Base-by-base conservation (phyloP, 1,140 invertebrate species). In the Lithobius niger region DNA sequence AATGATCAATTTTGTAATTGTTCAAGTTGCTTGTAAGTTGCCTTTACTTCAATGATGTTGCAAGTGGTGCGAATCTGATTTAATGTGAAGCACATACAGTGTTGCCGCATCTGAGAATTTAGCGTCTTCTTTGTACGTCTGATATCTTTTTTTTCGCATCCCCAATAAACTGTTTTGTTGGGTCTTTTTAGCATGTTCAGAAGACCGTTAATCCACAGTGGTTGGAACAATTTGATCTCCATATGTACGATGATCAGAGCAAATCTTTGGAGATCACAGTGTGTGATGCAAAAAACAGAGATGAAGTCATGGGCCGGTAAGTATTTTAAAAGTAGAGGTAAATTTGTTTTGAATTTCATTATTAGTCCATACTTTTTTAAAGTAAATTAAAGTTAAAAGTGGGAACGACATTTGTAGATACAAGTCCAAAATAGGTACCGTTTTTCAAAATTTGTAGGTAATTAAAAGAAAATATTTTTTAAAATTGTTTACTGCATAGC, bases 201-300 rank as follows among this genome's bases (percentile, higher is more conserved):
- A 69, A 71, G 57, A 71, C 69, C n/a, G 59, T 71, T 42, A 67
- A 68, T 59, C 54, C 54, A 6, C 54, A 27, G 15, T 98, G 94
- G 95, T 66, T 96, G 65, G 96, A 99, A 66, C 93, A 97, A 70
- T 97, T 98, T 69, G 93, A 98, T 69, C 76, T 99, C 6, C 92
- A 97, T 68, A 76, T 97, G 4, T 98, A 89, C 68, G 90, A 97
- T 62, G 91, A 94, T 59, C 81, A 85, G 50, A 76, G 76, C 52
- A 88, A 92, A 68, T 79, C 86, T 47, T 71, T 97, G 27, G 90
- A 97, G 69, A 82, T 97, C 3, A 85, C 85, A 0, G 81, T 96
- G 1, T 93, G 83, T 80, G 90, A 56, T 52, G 47, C 19, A 16
- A 77, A 81, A 60, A 80, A 81, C 6, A 84, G 82, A 62, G 89